These are phyloP conservation scores for Protomyctophum bolini DNA, from an alignment of 2,113 vertebrate genomes.

Conservation along the genomic window DNA sequence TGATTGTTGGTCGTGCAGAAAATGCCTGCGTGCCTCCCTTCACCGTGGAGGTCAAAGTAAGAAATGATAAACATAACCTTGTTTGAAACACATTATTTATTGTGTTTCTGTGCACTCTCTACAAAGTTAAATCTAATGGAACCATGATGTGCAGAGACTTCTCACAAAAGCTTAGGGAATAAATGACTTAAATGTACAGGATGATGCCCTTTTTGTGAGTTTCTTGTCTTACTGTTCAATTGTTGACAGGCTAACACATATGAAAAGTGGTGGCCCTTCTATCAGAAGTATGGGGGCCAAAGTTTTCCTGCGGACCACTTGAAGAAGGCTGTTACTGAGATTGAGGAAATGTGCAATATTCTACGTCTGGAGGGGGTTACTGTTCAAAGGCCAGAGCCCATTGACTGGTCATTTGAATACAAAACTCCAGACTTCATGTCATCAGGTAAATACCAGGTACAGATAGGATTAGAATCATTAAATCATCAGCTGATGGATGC, in stretches of 20 bases:
- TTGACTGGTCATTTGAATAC: slow-evolving; percentile 92
- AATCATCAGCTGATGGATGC: neutral
- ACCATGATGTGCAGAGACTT: too few species aligned
- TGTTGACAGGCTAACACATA: slow-evolving; percentile 93
- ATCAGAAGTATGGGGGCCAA: slow-evolving; percentile 89
- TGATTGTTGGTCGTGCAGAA: slow-evolving; percentile 96
- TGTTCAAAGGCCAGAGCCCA: slow-evolving; percentile 89
- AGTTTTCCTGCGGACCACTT: slow-evolving; percentile 91
- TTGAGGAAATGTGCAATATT: slow-evolving; percentile 99
- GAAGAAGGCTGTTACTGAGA: slow-evolving; percentile 91
- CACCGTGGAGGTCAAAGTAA: slow-evolving; percentile 97
- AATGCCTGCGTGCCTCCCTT: slow-evolving; percentile 94
- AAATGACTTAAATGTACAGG: neutral
- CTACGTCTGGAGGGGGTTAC: slow-evolving; percentile 88
- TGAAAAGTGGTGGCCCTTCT: slow-evolving; percentile 96
- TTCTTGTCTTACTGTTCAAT: neutral
- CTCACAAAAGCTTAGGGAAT: neutral
- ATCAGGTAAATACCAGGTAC: neutral
- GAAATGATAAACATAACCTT: neutral
- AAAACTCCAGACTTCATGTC: slow-evolving; percentile 97
- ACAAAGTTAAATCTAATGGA: too few species aligned
- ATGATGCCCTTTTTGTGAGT: neutral
- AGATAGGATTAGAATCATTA: neutral
- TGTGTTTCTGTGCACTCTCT: too few species aligned
- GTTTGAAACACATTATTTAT: neutral